phyloP scores from a whole-genome alignment of 2,113 vertebrate species.

The Phaethornis superciliosus region DNA sequence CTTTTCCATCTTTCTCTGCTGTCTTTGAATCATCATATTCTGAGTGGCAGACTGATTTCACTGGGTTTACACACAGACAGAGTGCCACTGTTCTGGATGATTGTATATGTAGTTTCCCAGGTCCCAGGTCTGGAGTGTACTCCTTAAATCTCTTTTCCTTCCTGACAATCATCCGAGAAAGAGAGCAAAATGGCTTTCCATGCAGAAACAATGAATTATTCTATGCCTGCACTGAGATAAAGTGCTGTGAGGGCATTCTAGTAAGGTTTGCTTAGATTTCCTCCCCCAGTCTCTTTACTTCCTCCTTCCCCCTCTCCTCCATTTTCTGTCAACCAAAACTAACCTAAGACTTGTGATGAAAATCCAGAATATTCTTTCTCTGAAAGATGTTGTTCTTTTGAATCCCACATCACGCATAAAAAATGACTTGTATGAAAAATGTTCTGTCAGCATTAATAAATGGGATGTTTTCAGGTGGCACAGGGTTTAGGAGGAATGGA shows the following conservation, averaged over 20 bases:
- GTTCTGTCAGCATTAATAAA: slow-evolving; percentile 6
- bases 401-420: neutral
- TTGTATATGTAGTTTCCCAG: neutral
- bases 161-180: neutral
- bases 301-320: fast-evolving
- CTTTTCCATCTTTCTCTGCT: neutral
- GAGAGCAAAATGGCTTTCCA: neutral
- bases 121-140: neutral
- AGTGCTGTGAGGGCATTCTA: neutral
- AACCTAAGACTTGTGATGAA: neutral
- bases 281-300: neutral
- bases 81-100: neutral
- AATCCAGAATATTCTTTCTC: neutral
- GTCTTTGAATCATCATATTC: neutral
- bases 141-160: neutral
- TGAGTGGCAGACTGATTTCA: neutral
- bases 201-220: neutral
- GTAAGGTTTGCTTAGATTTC: neutral
- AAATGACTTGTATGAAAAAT: neutral
- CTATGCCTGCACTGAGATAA: neutral
- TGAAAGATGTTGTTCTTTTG: neutral
- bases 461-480: neutral
- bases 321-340: neutral
- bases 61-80: neutral
- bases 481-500: neutral